phyloP scores from a whole-genome alignment of 2,888 invertebrate genomes.

The Pollenia angustigena region DNA sequence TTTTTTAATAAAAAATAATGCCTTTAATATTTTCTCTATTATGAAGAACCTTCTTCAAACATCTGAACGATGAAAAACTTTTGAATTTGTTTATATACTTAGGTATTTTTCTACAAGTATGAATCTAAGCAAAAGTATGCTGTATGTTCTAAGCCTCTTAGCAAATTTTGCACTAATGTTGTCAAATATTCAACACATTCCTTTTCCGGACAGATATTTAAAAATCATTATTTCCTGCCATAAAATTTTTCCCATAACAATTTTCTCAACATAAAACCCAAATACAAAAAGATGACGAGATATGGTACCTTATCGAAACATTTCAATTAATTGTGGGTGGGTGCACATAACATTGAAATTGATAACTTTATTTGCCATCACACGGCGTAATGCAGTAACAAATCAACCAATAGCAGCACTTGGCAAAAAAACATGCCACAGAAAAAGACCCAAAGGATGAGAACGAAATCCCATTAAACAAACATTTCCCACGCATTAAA shows the following conservation, averaged over 20 bases:
- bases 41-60: too few species aligned
- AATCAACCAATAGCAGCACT: constrained; percentile 31
- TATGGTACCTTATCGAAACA: constrained; percentile 27
- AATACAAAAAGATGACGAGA: neutral
- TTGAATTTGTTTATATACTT: too few species aligned
- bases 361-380: constrained; percentile 60
- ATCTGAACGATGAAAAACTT: too few species aligned
- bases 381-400: constrained; percentile 22
- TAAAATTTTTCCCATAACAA: constrained; percentile 29
- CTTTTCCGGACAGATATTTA: neutral
- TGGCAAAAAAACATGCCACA: constrained; percentile 44
- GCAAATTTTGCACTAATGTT: neutral
- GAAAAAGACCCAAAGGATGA: constrained; percentile 39
- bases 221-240: neutral
- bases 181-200: neutral
- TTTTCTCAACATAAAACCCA: constrained; percentile 18
- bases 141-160: neutral
- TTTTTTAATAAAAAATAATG: too few species aligned
- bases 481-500: constrained; percentile 71
- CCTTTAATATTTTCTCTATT: too few species aligned
- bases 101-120: too few species aligned
- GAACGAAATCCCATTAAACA: constrained; percentile 55
- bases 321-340: constrained; percentile 66
- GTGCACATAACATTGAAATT: constrained; percentile 43
- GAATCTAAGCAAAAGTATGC: too few species aligned